phyloP scores from a whole-genome alignment of 2,888 invertebrate genomes.

The Saturnia pavonia region DNA sequence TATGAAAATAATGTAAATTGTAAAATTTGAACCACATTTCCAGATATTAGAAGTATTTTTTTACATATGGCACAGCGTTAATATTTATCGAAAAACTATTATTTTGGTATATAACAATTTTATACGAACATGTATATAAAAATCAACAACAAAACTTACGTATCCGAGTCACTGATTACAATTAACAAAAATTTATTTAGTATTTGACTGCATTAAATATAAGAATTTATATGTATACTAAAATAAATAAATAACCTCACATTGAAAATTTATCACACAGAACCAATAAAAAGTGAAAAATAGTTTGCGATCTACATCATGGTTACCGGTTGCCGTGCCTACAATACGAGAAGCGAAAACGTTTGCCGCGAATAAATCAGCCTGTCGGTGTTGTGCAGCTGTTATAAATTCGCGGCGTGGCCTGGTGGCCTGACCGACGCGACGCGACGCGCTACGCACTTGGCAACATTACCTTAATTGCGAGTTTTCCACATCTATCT shows the following conservation, averaged over 20 bases:
- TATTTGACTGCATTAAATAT: no score
- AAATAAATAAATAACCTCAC: slow-evolving; percentile 31
- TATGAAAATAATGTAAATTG: no score
- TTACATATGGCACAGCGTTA: no score
- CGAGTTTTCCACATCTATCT: slow-evolving; percentile 31
- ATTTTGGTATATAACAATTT: no score
- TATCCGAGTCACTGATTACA: no score
- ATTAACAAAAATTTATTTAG: no score
- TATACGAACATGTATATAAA: no score
- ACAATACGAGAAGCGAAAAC: slow-evolving; percentile 42
- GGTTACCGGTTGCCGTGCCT: slow-evolving; percentile 26
- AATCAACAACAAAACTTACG: no score
- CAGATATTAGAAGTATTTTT: no score
- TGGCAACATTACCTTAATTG: slow-evolving; percentile 77
- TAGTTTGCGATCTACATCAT: slow-evolving; percentile 55
- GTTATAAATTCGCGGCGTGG: slow-evolving; percentile 71
- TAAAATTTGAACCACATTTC: no score
- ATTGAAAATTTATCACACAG: slow-evolving; percentile 46
- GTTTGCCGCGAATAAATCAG: slow-evolving; percentile 70
- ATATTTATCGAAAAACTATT: no score
- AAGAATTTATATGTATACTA: no score
- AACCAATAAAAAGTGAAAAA: slow-evolving; percentile 70
- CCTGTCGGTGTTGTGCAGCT: slow-evolving; percentile 68
- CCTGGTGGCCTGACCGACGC: slow-evolving; percentile 36
- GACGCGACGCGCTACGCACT: slow-evolving; percentile 63